Base-by-base conservation (phyloP, 2,888 invertebrate species). In the Atethmia centrago region DNA sequence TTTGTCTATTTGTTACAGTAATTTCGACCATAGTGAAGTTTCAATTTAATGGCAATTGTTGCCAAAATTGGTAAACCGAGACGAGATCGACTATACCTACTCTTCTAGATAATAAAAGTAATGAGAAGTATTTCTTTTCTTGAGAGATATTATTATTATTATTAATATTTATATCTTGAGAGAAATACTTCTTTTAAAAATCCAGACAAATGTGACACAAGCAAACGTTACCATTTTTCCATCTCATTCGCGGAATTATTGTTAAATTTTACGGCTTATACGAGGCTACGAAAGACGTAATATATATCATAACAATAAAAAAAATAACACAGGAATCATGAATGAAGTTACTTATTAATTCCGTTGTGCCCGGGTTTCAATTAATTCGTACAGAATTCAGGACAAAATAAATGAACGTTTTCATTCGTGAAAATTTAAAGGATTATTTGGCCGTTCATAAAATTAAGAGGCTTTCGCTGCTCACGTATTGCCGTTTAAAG, bases 381-480 rank as follows among this genome's bases (percentile, higher is more conserved):
- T 76, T 67, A 77, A 65, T 69, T 68, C 49, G 31, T 59, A 51
- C 56, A 28, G 59, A 75, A 77, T 65, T 65, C 67, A 59, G 66
- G 21, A 55, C 58, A 55, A 71, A 64, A 73, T 51, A 79, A 83
- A 72, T 66, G 36, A 67, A 59, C 40, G 40, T 51, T 84, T 74
- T 59, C 58, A 68, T 80, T 74, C 55, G 51, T 72, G 61, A 66
- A 73, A 72, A 66, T 73, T 72, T 58, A 79, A 83, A 58, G 79
- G 65, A 72, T 80, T 63, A 70, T 63, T 51, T 73, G 65, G 85
- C 28, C 36, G 45, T 69, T 55, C 51, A 58, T 70, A 64, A 64
- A 77, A 84, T 67, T 68, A 55, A 74, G 31, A 58, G 59, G 28
- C 72, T 12, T 80, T 66, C 31, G 62, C 14, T 47, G 73, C 63